These are phyloP conservation scores for Oscheius myriophilus DNA, from an alignment of 2,888 invertebrate species.

Conservation along the genomic window DNA sequence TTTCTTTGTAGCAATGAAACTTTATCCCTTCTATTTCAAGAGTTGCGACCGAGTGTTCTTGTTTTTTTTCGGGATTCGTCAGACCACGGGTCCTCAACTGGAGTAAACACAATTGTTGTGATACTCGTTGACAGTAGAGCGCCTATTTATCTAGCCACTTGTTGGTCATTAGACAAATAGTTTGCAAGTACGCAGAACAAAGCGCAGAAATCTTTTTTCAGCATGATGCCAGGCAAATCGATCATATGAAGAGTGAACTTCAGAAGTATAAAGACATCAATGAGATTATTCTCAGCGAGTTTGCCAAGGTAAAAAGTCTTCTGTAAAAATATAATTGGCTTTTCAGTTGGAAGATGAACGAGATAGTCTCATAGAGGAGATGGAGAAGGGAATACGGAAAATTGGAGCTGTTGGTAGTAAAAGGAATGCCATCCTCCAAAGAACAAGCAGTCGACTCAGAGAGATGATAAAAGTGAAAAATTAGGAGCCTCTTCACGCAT, in stretches of 20 bases:
- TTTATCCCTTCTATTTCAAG: too few species aligned
- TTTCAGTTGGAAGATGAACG: constrained; percentile 49
- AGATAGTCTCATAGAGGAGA: constrained; percentile 39
- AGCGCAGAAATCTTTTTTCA: constrained; percentile 18
- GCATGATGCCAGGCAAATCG: constrained; percentile 47
- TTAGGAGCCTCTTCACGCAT: too few species aligned
- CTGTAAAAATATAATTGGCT: neutral
- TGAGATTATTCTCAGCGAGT: constrained; percentile 53
- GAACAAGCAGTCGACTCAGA: constrained; percentile 10
- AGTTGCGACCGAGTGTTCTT: neutral
- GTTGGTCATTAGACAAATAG: neutral
- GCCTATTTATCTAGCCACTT: neutral
- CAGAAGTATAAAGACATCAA: constrained; percentile 55
- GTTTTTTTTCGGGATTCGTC: neutral
- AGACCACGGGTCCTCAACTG: neutral
- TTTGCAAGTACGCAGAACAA: neutral
- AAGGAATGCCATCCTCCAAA: neutral
- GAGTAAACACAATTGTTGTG: neutral
- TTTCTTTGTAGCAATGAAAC: too few species aligned
- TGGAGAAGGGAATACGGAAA: constrained; percentile 35
- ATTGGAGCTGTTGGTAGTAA: constrained; percentile 8
- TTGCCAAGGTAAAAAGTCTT: constrained; percentile 30
- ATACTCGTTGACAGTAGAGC: too few species aligned
- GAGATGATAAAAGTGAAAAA: constrained; percentile 14
- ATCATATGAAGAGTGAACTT: constrained; percentile 42